phyloP scores from a whole-genome alignment of 2,113 vertebrate genomes.

The Amblyornis subalaris region DNA sequence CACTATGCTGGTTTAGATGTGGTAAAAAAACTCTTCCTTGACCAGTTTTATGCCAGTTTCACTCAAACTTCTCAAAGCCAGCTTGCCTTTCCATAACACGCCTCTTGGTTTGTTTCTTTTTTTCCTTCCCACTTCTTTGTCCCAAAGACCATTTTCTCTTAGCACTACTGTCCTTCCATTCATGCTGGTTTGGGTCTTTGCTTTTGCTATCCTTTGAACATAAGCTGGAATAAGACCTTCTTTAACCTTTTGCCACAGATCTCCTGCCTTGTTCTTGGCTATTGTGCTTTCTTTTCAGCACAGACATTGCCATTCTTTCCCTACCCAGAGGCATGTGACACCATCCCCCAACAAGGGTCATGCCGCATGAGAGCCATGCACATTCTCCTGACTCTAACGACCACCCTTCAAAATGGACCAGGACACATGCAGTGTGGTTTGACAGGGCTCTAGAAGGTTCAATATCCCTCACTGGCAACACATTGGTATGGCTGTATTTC shows the following conservation, averaged over 20 bases:
- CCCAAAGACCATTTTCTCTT: not conserved
- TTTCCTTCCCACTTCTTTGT: not conserved
- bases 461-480: not conserved
- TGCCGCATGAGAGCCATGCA: not conserved
- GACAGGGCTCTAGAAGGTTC: not conserved
- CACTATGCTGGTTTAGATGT: not conserved
- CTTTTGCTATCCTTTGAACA: not conserved
- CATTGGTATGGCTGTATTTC: not conserved
- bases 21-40: not conserved
- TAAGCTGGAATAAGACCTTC: not conserved
- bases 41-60: not conserved
- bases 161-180: not conserved
- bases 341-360: not conserved
- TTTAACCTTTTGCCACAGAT: not conserved
- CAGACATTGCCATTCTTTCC: not conserved
- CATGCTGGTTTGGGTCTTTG: not conserved
- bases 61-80: not conserved
- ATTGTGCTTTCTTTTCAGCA: not conserved
- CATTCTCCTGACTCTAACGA: not conserved
- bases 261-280: not conserved
- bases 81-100: not conserved
- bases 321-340: not conserved
- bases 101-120: not conserved
- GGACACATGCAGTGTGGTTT: not conserved
- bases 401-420: not conserved